A percentile compares a stretch with the other conserved stretches of the same genome.
Conservation (phyloP, 2,888 invertebrate genomes). For the Mythimna loreyi region DNA sequence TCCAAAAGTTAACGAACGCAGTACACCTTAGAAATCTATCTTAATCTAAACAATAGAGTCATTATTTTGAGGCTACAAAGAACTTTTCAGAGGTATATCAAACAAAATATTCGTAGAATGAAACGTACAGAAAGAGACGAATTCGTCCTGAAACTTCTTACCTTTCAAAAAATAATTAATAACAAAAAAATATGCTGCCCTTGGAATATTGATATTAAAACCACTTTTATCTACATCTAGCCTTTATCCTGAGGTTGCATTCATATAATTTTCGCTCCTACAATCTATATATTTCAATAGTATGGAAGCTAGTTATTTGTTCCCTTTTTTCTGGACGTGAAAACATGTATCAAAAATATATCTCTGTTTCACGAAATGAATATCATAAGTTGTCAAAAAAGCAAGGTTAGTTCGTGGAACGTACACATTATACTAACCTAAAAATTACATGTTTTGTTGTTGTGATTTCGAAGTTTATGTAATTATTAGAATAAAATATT, state of each 20-base stretch:
- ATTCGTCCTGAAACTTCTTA: conserved; percentile 38
- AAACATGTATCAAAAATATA: not conserved
- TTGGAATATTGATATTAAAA: not conserved
- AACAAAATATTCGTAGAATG: conserved; percentile 3
- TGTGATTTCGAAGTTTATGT: not conserved
- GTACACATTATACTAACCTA: conserved; percentile 58
- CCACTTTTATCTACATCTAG: no score
- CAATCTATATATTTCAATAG: not conserved
- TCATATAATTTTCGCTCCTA: not conserved
- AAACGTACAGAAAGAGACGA: not conserved
- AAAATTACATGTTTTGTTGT: conserved; percentile 23
- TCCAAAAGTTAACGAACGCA: rapidly evolving
- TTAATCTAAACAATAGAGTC: not conserved
- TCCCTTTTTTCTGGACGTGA: not conserved
- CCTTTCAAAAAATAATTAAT: not conserved
- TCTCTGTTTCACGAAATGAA: conserved; percentile 8
- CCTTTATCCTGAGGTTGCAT: not conserved
- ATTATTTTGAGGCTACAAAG: not conserved
- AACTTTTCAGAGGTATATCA: rapidly evolving
- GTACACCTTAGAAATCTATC: rapidly evolving
- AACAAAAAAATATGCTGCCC: not conserved
- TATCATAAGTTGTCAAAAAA: not conserved
- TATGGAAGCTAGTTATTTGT: not conserved
- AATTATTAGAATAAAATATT: not conserved
- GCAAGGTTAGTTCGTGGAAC: not conserved